A percentile compares a stretch with the other conserved stretches of the same genome.
phyloP scores from a whole-genome alignment of 2,888 invertebrate species.

The Drepana falcataria region DNA sequence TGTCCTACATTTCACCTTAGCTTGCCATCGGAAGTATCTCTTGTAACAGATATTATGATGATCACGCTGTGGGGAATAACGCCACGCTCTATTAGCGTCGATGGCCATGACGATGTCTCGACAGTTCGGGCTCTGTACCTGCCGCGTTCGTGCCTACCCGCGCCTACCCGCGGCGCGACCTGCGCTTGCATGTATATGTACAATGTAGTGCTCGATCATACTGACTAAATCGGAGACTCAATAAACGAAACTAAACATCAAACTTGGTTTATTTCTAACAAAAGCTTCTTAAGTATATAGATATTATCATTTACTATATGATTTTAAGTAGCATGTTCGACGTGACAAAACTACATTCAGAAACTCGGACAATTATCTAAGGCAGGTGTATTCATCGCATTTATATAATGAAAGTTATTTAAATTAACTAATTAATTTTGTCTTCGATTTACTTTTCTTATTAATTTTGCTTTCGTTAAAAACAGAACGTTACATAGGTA shows the following conservation, averaged over 20 bases:
- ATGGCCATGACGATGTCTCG: slow-evolving; percentile 48
- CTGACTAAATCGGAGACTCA: neutral
- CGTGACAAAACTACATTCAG: neutral
- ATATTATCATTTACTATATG: too few relatives aligned
- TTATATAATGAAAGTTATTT: too few relatives aligned
- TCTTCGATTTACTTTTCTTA: neutral
- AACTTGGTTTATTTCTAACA: neutral
- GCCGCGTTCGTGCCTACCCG: slow-evolving; percentile 7
- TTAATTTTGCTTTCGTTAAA: too few relatives aligned
- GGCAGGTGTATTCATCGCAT: too few relatives aligned
- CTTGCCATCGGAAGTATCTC: slow-evolving; percentile 73
- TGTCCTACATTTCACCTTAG: slow-evolving; percentile 50
- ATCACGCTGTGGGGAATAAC: slow-evolving; percentile 32
- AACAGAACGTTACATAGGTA: too few relatives aligned
- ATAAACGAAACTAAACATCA: neutral
- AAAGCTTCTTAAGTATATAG: neutral
- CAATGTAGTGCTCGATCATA: neutral
- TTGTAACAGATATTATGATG: slow-evolving; percentile 70
- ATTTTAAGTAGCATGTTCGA: too few relatives aligned
- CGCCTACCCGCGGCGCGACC: slow-evolving; percentile 6
- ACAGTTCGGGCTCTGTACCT: neutral
- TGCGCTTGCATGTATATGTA: neutral
- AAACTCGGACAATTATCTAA: neutral
- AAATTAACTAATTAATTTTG: neutral
- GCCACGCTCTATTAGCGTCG: slow-evolving; percentile 44